A percentile compares a stretch with the other conserved stretches of the same genome.
Conservation (phyloP, 2,797 vertebrate genomes). For the Parotocinclus haroldoi region DNA sequence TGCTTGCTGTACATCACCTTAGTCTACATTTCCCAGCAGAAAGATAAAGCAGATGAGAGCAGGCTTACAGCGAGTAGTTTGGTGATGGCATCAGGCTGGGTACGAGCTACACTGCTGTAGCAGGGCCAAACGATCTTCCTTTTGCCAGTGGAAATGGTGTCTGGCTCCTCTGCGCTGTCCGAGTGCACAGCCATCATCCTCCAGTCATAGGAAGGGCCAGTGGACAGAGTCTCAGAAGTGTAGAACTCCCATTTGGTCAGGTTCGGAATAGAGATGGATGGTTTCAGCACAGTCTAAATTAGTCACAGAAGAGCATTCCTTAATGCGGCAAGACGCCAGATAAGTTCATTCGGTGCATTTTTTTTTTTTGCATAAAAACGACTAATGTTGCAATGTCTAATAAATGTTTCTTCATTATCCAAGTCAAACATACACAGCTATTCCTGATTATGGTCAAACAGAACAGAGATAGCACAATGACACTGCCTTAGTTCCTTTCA, state of each 20-base stretch:
- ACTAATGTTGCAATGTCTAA: too few relatives aligned
- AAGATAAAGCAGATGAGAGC: neutral
- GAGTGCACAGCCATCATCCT: constrained; percentile 72
- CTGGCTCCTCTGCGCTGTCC: constrained; percentile 69
- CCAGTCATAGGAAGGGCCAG: constrained; percentile 93
- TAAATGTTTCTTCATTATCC: too few relatives aligned
- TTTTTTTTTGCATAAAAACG: too few relatives aligned
- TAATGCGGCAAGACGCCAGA: too few relatives aligned
- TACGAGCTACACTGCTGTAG: constrained; percentile 83
- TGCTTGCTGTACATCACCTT: neutral
- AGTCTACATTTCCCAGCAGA: neutral
- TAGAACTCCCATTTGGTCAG: constrained; percentile 95
- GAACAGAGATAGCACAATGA: too few relatives aligned
- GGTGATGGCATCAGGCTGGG: constrained; percentile 90
- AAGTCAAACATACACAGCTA: too few relatives aligned
- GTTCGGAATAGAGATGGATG: constrained; percentile 81
- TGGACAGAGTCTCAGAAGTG: constrained; percentile 87
- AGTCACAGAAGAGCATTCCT: neutral
- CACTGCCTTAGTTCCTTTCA: too few relatives aligned
- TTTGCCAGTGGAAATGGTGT: constrained; percentile 73
- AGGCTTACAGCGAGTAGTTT: constrained; percentile 84
- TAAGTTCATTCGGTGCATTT: too few relatives aligned
- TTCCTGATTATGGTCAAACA: too few relatives aligned
- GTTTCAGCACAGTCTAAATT: constrained; percentile 80
- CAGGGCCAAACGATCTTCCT: constrained; percentile 95